phyloP scores from a whole-genome alignment of 2,113 vertebrate species.

The Vidua macroura region DNA sequence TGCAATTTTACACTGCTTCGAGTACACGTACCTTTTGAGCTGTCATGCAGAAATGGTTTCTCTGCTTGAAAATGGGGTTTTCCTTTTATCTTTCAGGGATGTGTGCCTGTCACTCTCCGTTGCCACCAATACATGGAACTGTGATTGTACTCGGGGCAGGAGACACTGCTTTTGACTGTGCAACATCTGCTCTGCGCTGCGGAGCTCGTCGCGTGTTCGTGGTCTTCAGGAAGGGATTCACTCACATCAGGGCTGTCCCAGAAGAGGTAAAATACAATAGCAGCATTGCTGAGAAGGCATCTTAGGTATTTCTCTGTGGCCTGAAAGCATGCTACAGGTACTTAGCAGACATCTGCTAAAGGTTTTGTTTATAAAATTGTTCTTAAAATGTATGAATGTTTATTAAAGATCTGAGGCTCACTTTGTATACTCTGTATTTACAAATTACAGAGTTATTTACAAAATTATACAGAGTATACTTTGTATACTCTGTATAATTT shows the following conservation, averaged over 20 bases:
- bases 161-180: slow-evolving; percentile 97
- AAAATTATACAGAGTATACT: neutral
- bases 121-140: slow-evolving; percentile 84
- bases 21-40: slow-evolving; percentile 79
- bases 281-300: neutral
- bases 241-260: slow-evolving; percentile 87
- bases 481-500: neutral
- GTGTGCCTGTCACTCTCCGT: slow-evolving; percentile 82
- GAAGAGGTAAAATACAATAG: slow-evolving; percentile 83
- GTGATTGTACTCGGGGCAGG: slow-evolving; percentile 93
- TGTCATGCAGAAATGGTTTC: slow-evolving; percentile 79
- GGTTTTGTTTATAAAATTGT: neutral
- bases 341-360: neutral
- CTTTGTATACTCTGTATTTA: neutral
- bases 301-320: neutral
- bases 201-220: slow-evolving; percentile 89
- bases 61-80: slow-evolving; percentile 73
- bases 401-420: neutral
- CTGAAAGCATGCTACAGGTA: neutral
- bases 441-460: too few species aligned
- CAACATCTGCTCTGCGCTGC: slow-evolving; percentile 92
- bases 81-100: slow-evolving; percentile 85
- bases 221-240: slow-evolving; percentile 92
- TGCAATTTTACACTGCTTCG: slow-evolving; percentile 85
- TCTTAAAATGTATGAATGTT: neutral